phyloP scores from a whole-genome alignment of 1,140 invertebrate genomes.

The Drosophila sechellia region DNA sequence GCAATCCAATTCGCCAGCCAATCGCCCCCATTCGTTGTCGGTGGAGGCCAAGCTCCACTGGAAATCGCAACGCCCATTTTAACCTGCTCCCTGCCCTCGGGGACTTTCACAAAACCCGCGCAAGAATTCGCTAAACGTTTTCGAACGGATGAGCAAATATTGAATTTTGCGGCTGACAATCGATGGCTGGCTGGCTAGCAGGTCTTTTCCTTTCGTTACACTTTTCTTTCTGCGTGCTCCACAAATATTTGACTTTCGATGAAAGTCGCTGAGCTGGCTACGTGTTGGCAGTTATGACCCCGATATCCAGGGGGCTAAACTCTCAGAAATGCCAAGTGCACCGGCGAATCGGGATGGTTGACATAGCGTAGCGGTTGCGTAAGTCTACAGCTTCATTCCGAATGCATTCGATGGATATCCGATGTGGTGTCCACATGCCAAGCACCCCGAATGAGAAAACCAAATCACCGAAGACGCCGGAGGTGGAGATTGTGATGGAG shows the following conservation, averaged over 20 bases:
- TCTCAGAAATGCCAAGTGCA: slow-evolving; percentile 61
- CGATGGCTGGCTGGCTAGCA: slow-evolving; percentile 7
- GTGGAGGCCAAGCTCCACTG: slow-evolving; percentile 60
- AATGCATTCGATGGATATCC: slow-evolving; percentile 43
- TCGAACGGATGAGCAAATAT: slow-evolving; percentile 69
- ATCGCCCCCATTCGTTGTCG: slow-evolving; percentile 49
- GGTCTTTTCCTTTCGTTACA: slow-evolving; percentile 75
- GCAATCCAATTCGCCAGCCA: slow-evolving; percentile 40
- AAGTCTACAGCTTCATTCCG: slow-evolving; percentile 56
- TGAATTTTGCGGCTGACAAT: slow-evolving; percentile 54
- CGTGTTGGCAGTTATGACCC: slow-evolving; percentile 63
- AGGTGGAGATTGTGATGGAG: too few species aligned
- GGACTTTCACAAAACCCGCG: slow-evolving; percentile 68
- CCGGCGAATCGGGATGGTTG: slow-evolving; percentile 53
- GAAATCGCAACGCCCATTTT: slow-evolving; percentile 57
- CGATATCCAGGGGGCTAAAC: slow-evolving; percentile 41
- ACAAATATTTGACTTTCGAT: slow-evolving; percentile 81
- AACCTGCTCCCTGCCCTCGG: slow-evolving; percentile 60
- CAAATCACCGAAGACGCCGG: neutral
- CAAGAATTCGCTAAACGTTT: slow-evolving; percentile 44
- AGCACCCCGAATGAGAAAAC: slow-evolving; percentile 39
- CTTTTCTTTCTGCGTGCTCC: slow-evolving; percentile 70
- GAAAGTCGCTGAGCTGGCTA: slow-evolving; percentile 57
- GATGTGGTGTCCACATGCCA: slow-evolving; percentile 47
- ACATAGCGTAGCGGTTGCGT: slow-evolving; percentile 59